phyloP scores from a whole-genome alignment of 2,797 vertebrate genomes.

The Malurus splendens region DNA sequence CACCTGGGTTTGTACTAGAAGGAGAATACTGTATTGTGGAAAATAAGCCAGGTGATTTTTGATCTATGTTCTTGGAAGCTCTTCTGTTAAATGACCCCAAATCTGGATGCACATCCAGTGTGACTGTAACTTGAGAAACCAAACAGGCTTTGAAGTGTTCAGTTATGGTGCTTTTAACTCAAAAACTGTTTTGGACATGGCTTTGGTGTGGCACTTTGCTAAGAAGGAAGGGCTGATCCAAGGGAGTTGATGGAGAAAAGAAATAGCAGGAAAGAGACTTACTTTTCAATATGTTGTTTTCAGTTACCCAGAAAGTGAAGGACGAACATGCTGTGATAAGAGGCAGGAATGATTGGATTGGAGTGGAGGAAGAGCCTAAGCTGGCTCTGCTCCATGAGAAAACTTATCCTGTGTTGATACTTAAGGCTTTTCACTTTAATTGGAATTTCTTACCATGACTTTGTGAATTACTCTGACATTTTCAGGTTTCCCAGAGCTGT shows the following conservation, averaged over 20 bases:
- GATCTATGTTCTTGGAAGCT: neutral
- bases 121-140: neutral
- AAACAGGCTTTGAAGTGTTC: neutral
- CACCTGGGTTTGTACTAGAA: neutral
- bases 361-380: neutral
- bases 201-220: neutral
- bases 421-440: neutral
- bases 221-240: neutral
- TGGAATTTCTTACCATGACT: neutral
- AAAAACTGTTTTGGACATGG: neutral
- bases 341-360: neutral
- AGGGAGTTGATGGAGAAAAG: neutral
- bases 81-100: neutral
- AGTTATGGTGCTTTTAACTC: neutral
- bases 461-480: neutral
- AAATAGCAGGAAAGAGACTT: neutral
- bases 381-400: neutral
- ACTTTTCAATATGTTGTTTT: neutral
- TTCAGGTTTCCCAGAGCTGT: neutral
- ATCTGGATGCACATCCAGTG: neutral
- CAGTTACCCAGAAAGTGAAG: neutral
- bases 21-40: neutral
- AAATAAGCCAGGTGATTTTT: neutral
- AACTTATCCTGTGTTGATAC: neutral
- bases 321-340: fast-evolving